Evolutionary conservation across 2,888 invertebrate species (phyloP).

Genomic region (Drosophila monieri): DNA sequence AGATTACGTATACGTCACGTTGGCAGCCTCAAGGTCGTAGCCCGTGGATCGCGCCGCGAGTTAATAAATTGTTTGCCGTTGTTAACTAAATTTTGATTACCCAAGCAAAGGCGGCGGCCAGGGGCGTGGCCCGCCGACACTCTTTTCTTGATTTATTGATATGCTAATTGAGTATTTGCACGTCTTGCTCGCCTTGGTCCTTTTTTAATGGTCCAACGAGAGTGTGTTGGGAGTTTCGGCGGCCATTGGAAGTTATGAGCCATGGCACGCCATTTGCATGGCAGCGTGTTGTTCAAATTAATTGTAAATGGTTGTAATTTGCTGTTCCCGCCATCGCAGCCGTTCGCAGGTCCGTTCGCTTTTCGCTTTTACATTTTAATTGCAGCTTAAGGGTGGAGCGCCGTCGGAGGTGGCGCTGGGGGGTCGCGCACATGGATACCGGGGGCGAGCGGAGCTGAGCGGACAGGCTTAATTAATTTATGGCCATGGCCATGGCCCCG

Average conservation of each 20-base stretch:
- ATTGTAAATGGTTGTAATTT: slow-evolving; percentile 78
- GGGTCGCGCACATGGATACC: slow-evolving; percentile 45
- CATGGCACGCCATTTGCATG: slow-evolving; percentile 77
- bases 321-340: slow-evolving; percentile 45
- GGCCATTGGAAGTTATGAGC: slow-evolving; percentile 68
- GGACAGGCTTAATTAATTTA: slow-evolving; percentile 67
- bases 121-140: slow-evolving; percentile 35
- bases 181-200: slow-evolving; percentile 51
- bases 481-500: slow-evolving; percentile 60
- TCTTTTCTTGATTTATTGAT: slow-evolving; percentile 78
- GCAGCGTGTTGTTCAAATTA: slow-evolving; percentile 73
- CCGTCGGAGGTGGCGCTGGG: background rate
- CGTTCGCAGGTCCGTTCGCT: slow-evolving; percentile 44
- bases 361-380: slow-evolving; percentile 75
- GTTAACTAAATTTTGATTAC: slow-evolving; percentile 77
- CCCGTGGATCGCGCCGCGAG: slow-evolving; percentile 29
- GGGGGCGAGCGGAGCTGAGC: slow-evolving; percentile 8
- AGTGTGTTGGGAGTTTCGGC: slow-evolving; percentile 32
- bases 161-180: slow-evolving; percentile 78
- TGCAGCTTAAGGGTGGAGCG: slow-evolving; percentile 58
- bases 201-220: slow-evolving; percentile 47
- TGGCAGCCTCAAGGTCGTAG: slow-evolving; percentile 25
- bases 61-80: slow-evolving; percentile 76
- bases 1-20: slow-evolving; percentile 57
- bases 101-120: slow-evolving; percentile 20